Percentiles rank a stretch among this genome's conserved stretches.
Conservation (phyloP, 2,888 invertebrate genomes). For the Drosophila kokeensis region DNA sequence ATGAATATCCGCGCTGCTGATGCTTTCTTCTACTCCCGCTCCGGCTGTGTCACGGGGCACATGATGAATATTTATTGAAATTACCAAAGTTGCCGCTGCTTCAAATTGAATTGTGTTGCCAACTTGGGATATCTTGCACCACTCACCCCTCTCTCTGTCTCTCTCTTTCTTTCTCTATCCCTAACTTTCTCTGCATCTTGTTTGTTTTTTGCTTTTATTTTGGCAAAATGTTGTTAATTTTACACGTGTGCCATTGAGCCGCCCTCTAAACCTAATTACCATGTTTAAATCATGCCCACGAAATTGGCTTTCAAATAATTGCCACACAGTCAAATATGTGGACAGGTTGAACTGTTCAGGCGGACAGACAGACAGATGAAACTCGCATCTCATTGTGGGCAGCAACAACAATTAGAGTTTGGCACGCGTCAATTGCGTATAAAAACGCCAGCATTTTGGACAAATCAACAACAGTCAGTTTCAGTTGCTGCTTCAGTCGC, state of each 20-base stretch:
- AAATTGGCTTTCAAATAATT: conserved; percentile 73
- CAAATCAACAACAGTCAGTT: conserved; percentile 72
- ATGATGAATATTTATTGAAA: conserved; percentile 84
- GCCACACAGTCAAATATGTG: conserved; percentile 27
- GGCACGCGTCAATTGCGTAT: conserved; percentile 72
- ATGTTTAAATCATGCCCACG: conserved; percentile 61
- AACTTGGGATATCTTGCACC: conserved; percentile 62
- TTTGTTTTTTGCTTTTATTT: conserved; percentile 42
- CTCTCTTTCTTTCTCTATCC: background rate
- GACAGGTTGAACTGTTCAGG: background rate
- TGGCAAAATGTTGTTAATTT: conserved; percentile 85
- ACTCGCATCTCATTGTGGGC: conserved; percentile 64
- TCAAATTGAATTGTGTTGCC: conserved; percentile 82
- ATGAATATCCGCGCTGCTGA: conserved; percentile 59
- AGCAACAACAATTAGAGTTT: conserved; percentile 40
- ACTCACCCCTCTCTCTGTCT: conserved; percentile 3
- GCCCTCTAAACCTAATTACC: conserved; percentile 66
- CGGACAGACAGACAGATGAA: conserved; percentile 22
- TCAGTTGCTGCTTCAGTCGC: conserved; percentile 18
- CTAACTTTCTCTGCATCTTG: conserved; percentile 3
- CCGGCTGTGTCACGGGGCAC: conserved; percentile 54
- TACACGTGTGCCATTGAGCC: conserved; percentile 65
- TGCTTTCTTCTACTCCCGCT: conserved; percentile 23
- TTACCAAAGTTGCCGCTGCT: conserved; percentile 76
- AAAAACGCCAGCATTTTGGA: conserved; percentile 62